phyloP scores from a whole-genome alignment of 2,113 vertebrate genomes.

The Aldabrachelys gigantea region DNA sequence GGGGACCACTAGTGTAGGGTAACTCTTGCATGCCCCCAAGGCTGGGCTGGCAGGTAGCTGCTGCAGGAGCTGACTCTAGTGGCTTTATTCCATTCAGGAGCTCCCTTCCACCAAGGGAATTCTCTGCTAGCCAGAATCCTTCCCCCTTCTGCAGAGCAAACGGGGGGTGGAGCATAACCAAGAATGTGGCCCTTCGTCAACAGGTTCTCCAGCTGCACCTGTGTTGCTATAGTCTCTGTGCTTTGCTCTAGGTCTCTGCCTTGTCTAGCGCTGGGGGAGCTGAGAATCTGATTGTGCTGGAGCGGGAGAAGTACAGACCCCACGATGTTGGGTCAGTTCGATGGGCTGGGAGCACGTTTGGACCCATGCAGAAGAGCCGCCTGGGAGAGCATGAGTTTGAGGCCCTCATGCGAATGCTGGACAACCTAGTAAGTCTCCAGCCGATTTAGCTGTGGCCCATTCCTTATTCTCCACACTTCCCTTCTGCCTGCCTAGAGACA shows the following conservation, averaged over 20 bases:
- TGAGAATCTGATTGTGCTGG: slow-evolving; percentile 92
- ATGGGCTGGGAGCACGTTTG: slow-evolving; percentile 94
- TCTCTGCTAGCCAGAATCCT: neutral
- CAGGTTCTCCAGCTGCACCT: fast-evolving
- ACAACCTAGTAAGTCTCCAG: slow-evolving; percentile 87
- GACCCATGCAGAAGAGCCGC: slow-evolving; percentile 94
- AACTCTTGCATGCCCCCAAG: neutral
- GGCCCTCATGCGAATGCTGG: slow-evolving; percentile 97
- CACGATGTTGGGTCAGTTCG: slow-evolving; percentile 87
- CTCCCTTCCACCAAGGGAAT: neutral
- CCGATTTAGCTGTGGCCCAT: neutral
- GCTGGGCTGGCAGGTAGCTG: neutral
- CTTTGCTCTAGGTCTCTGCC: slow-evolving; percentile 84
- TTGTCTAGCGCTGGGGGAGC: slow-evolving; percentile 88
- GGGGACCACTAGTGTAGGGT: neutral
- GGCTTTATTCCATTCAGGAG: neutral
- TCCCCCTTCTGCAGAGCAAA: neutral
- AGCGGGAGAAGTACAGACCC: slow-evolving; percentile 85
- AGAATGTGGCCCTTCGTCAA: neutral
- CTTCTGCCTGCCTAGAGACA: too few species aligned
- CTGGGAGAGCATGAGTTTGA: slow-evolving; percentile 96
- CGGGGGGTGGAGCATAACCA: neutral
- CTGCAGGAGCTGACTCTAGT: neutral
- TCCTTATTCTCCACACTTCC: neutral
- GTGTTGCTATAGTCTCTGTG: neutral